These are phyloP conservation scores for Gopherus flavomarginatus DNA, from an alignment of 2,113 vertebrate genomes.

Conservation along the genomic window DNA sequence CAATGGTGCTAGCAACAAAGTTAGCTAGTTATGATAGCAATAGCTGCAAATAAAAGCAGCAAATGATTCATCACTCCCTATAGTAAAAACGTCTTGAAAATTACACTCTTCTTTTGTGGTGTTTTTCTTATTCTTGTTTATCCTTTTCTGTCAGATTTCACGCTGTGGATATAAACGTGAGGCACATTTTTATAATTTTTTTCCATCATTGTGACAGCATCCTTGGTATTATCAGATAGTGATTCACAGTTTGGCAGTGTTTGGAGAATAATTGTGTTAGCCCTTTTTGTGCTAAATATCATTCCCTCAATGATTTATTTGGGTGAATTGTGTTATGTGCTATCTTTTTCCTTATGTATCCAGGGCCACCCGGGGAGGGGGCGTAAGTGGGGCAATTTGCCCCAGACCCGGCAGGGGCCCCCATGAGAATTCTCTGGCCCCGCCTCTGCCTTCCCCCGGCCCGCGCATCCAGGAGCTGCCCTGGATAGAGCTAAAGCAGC, in stretches of 20 bases:
- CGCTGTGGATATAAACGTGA: background rate
- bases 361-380: no score
- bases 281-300: background rate
- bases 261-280: background rate
- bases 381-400: no score
- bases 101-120: background rate
- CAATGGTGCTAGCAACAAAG: background rate
- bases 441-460: no score
- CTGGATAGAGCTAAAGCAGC: no score
- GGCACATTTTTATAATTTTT: background rate
- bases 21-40: background rate
- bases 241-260: background rate
- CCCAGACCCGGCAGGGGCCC: no score
- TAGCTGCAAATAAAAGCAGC: background rate
- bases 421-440: no score
- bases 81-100: background rate
- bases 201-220: background rate
- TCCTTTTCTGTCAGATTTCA: background rate
- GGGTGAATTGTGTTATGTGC: background rate
- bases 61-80: background rate
- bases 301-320: conserved; percentile 6
- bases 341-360: background rate
- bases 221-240: background rate
- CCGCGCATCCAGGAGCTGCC: no score
- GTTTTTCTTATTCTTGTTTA: background rate